Evolutionary conservation across 1,140 invertebrate species (phyloP).

Genomic region (Doryteuthis pealeii): DNA sequence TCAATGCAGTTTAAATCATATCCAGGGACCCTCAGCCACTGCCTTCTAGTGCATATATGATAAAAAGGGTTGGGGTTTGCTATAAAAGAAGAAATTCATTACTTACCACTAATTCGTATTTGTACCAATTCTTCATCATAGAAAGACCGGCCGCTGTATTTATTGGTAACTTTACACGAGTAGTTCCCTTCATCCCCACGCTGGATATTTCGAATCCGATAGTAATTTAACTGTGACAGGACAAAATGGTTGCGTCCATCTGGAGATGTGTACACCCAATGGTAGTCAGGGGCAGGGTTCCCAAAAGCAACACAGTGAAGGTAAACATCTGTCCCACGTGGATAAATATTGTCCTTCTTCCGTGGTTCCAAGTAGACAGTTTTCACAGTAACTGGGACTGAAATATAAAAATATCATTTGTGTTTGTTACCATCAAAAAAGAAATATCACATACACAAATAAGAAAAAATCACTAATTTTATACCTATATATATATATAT

Average conservation of each 20-base stretch:
- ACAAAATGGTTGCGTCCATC: slow-evolving; percentile 15
- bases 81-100: no score
- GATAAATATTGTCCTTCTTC: slow-evolving; percentile 15
- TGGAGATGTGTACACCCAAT: slow-evolving; percentile 31
- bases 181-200: slow-evolving; percentile 29
- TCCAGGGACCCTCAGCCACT: no score
- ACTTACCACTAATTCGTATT: slow-evolving; percentile 25
- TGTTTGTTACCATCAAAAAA: background rate
- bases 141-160: slow-evolving; percentile 27
- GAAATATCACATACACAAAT: background rate
- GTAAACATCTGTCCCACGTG: slow-evolving; percentile 24
- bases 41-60: no score
- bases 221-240: slow-evolving; percentile 18
- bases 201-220: slow-evolving; percentile 29
- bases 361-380: slow-evolving; percentile 21
- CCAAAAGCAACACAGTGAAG: slow-evolving; percentile 33
- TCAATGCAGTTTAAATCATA: no score
- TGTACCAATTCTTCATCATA: slow-evolving; percentile 22
- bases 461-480: background rate
- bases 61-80: no score
- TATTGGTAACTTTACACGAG: slow-evolving; percentile 33
- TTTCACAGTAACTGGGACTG: slow-evolving; percentile 25
- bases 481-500: no score
- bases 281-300: slow-evolving; percentile 30
- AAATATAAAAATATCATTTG: slow-evolving; percentile 10